Conservation (phyloP, 2,888 invertebrate species). For the Drosophila seclusa region DNA sequence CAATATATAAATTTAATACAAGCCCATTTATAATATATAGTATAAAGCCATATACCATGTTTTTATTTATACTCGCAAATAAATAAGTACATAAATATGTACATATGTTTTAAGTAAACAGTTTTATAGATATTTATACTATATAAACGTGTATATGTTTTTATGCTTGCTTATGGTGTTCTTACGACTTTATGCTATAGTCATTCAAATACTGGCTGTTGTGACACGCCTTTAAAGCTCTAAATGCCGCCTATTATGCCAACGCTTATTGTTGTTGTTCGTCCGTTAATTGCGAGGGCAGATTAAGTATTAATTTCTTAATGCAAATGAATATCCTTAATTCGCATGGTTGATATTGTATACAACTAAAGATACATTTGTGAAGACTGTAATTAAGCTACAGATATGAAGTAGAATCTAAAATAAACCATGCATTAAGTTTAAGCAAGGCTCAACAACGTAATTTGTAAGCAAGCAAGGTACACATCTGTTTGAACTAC, state of each 20-base stretch:
- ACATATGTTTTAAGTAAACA: conserved; percentile 2
- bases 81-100: not conserved
- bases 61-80: not conserved
- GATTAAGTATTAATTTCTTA: not conserved
- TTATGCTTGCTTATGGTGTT: conserved; percentile 13
- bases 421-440: not conserved
- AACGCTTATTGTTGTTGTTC: conserved; percentile 29
- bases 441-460: not conserved
- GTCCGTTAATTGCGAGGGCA: conserved; percentile 28
- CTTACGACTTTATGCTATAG: conserved; percentile 19
- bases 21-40: not conserved
- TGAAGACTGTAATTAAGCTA: not conserved
- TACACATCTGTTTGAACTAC: conserved; percentile 8
- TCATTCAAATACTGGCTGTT: conserved; percentile 45
- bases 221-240: conserved; percentile 46
- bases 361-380: not conserved
- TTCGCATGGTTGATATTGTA: not conserved
- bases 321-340: not conserved
- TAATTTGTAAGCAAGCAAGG: not conserved
- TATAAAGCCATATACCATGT: not conserved
- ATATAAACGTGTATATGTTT: conserved; percentile 5
- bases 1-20: conserved; percentile 13
- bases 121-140: conserved; percentile 1
- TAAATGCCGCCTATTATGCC: conserved; percentile 29
- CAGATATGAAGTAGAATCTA: not conserved